Evolutionary conservation across 2,797 vertebrate species (phyloP).

Genomic region (Hippocampus kuda): DNA sequence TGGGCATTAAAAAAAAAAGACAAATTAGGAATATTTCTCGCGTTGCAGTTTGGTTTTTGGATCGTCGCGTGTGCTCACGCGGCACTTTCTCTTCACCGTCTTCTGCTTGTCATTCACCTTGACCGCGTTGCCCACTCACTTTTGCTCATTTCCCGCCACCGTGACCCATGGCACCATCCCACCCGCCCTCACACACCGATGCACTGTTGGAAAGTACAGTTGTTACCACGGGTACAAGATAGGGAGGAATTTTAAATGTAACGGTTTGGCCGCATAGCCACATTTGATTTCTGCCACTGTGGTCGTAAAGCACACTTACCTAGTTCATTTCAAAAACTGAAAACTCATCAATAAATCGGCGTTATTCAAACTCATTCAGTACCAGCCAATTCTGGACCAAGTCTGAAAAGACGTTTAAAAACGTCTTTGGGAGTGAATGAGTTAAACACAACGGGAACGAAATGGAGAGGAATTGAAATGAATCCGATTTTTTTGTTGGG

Average conservation of each 20-base stretch:
- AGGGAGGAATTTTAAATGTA: constrained; percentile 13
- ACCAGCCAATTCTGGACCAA: too few relatives aligned
- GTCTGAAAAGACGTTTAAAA: too few relatives aligned
- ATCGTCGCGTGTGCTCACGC: constrained; percentile 6
- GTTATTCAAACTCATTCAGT: too few relatives aligned
- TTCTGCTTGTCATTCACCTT: constrained; percentile 43
- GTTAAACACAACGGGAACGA: too few relatives aligned
- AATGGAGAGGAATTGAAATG: too few relatives aligned
- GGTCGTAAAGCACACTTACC: background rate
- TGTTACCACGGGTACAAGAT: constrained; percentile 15
- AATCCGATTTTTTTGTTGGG: too few relatives aligned
- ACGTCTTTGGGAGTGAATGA: too few relatives aligned
- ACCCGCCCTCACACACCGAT: background rate
- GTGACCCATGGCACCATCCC: constrained; percentile 35
- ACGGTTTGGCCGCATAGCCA: constrained; percentile 9
- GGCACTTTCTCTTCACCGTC: constrained; percentile 11
- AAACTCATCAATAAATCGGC: too few relatives aligned
- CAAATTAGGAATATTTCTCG: background rate
- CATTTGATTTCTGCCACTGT: background rate
- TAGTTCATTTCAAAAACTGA: too few relatives aligned
- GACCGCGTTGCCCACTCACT: constrained; percentile 35
- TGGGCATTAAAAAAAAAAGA: background rate
- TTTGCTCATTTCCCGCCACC: constrained; percentile 45
- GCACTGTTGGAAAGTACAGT: constrained; percentile 11
- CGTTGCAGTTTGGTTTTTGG: background rate